These are phyloP conservation scores for Rhodinocichla rosea DNA, from an alignment of 2,113 vertebrate genomes.

Conservation along the genomic window DNA sequence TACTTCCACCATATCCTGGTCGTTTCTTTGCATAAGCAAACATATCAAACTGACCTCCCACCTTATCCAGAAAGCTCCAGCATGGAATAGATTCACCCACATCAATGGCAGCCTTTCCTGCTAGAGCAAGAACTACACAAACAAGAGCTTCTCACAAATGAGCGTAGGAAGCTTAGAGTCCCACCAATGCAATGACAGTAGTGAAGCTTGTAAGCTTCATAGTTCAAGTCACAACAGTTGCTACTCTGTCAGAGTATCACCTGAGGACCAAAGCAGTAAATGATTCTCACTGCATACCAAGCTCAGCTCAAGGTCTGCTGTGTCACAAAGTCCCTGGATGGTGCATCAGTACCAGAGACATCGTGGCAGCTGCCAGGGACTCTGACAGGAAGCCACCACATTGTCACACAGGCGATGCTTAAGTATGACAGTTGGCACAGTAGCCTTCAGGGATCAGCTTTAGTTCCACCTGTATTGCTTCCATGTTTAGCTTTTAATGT, in stretches of 20 bases:
- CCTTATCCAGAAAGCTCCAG: background rate
- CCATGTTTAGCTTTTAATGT: background rate
- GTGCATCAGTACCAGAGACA: background rate
- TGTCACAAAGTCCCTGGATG: background rate
- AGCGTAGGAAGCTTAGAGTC: background rate
- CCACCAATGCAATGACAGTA: background rate
- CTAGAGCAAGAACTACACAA: background rate
- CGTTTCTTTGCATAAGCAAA: background rate
- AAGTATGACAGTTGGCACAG: background rate
- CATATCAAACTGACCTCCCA: background rate
- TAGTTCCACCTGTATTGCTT: slow-evolving; percentile 1
- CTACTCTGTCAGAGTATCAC: background rate
- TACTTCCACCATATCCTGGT: background rate
- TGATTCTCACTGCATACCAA: background rate
- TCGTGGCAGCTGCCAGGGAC: background rate
- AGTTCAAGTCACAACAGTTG: background rate
- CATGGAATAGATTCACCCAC: background rate
- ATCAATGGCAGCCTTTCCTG: background rate
- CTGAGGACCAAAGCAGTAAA: background rate
- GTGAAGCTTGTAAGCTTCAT: background rate
- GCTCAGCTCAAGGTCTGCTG: background rate
- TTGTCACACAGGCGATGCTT: background rate
- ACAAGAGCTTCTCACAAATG: background rate
- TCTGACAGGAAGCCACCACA: background rate
- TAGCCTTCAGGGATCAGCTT: background rate